Conservation (phyloP, 2,113 vertebrate species). For the Rhinopomastus cyanomelas region DNA sequence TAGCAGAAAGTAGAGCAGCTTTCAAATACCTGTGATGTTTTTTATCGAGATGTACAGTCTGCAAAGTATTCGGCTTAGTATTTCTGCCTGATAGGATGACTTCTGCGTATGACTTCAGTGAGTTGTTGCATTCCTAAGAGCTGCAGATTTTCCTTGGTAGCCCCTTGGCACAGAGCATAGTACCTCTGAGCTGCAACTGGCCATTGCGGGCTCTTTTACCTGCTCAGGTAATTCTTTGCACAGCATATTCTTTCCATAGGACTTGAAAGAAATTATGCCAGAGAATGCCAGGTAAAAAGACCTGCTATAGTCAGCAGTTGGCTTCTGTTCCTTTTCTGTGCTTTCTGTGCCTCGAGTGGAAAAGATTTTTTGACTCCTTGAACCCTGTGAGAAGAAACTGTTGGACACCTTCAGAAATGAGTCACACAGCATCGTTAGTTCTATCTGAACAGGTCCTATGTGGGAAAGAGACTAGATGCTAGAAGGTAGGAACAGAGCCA, state of each 20-base stretch:
- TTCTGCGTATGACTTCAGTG: background rate
- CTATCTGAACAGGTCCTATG: conserved; percentile 3
- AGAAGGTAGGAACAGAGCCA: background rate
- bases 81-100: background rate
- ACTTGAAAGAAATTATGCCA: background rate
- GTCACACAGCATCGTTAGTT: background rate
- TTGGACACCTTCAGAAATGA: background rate
- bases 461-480: background rate
- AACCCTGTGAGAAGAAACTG: background rate
- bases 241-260: background rate
- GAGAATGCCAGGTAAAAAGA: background rate
- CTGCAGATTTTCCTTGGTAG: background rate
- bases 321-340: background rate
- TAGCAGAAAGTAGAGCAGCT: background rate
- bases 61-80: background rate
- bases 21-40: background rate
- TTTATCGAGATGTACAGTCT: background rate
- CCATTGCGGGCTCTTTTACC: background rate
- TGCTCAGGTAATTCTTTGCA: background rate
- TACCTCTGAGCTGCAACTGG: background rate
- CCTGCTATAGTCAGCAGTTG: background rate
- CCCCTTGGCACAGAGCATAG: background rate
- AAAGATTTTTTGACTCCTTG: background rate
- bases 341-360: background rate
- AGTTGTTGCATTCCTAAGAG: background rate